These are phyloP conservation scores for Cebus imitator DNA, from an alignment of 2,113 vertebrate species.

Conservation along the genomic window DNA sequence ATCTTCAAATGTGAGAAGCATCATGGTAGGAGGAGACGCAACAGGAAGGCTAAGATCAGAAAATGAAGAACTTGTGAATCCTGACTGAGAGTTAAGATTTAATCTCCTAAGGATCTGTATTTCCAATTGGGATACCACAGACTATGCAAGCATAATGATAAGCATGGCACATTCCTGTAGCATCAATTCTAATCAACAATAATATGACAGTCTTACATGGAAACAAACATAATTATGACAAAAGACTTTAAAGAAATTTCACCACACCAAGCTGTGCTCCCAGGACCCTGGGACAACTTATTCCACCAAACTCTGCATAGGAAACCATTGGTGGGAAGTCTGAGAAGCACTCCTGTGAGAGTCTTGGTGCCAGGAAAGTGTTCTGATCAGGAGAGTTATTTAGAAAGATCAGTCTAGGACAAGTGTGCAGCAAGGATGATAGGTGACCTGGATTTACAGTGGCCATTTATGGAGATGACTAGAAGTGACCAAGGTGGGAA, in stretches of 20 bases:
- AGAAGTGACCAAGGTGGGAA: neutral
- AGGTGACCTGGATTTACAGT: neutral
- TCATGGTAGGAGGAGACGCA: neutral
- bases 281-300: rapidly evolving
- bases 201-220: neutral
- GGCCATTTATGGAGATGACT: neutral
- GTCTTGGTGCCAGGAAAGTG: neutral
- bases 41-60: neutral
- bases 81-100: neutral
- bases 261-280: neutral
- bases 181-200: neutral
- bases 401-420: neutral
- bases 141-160: neutral
- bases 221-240: neutral
- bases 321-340: neutral
- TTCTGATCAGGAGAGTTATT: neutral
- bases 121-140: neutral
- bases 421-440: neutral
- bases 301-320: neutral
- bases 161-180: neutral
- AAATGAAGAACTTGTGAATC: neutral
- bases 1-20: neutral
- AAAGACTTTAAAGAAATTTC: neutral
- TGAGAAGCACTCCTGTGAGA: neutral
- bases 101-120: neutral